Percentiles rank a stretch among this genome's conserved stretches.
Evolutionary conservation across 2,888 invertebrate genomes (phyloP).

Genomic region (Phyllotreta cruciferae): DNA sequence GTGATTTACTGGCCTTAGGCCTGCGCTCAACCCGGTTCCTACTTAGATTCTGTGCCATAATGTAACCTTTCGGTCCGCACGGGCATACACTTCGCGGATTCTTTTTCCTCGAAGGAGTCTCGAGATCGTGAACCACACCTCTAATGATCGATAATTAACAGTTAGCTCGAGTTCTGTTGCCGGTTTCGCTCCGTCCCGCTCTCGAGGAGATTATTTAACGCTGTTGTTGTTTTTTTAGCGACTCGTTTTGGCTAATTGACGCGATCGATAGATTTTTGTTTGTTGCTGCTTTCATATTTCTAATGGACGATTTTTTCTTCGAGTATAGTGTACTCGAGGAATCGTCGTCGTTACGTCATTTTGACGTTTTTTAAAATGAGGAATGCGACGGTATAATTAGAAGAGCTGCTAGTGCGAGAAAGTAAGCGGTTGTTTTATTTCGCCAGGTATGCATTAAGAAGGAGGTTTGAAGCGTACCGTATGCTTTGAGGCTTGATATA

Average conservation of each 20-base stretch:
- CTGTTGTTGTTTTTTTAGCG: slow-evolving; percentile 7
- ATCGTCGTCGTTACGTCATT: no score
- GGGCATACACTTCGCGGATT: slow-evolving; percentile 2
- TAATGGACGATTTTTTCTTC: no score
- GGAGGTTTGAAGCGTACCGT: no score
- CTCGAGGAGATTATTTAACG: slow-evolving; percentile 12
- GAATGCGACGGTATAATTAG: no score
- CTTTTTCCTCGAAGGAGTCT: slow-evolving; percentile 9
- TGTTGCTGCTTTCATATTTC: slow-evolving; percentile 12
- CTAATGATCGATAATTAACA: slow-evolving; percentile 14
- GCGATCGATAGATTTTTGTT: slow-evolving; percentile 10
- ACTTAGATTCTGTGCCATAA: slow-evolving; percentile 15
- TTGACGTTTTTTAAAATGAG: no score
- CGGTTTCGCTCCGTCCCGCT: background rate
- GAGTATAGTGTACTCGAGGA: no score
- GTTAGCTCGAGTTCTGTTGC: slow-evolving; percentile 6
- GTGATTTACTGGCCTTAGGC: background rate
- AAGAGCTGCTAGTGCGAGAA: no score
- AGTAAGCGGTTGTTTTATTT: no score
- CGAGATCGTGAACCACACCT: slow-evolving; percentile 16
- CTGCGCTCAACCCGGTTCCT: slow-evolving; percentile 7
- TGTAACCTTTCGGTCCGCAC: slow-evolving; percentile 10
- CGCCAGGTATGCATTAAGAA: no score
- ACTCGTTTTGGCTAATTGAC: slow-evolving; percentile 9
- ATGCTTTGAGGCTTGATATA: no score